Conservation (phyloP, 2,113 vertebrate genomes). For the Danionella cerebrum region DNA sequence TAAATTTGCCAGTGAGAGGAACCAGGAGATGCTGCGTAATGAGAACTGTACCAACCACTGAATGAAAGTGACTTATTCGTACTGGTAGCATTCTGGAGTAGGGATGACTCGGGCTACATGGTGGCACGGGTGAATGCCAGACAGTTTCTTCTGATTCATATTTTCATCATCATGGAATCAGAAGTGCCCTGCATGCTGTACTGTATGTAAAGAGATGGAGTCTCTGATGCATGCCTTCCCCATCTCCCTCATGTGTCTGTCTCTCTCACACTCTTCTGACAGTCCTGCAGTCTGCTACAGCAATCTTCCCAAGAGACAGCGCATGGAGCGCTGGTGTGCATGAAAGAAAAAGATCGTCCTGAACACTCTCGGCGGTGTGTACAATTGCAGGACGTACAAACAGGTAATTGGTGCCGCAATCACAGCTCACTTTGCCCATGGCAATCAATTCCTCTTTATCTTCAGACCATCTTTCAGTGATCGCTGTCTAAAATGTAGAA, state of each 20-base stretch:
- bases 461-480: conserved; percentile 27
- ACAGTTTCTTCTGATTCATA: too few species aligned
- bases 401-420: conserved; percentile 14
- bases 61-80: too few species aligned
- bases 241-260: conserved; percentile 22
- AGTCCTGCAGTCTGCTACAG: conserved; percentile 22
- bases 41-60: too few species aligned
- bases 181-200: too few species aligned
- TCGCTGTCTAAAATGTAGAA: background rate
- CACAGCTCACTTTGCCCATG: conserved; percentile 28
- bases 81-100: too few species aligned
- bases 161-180: too few species aligned
- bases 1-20: too few species aligned
- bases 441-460: conserved; percentile 41
- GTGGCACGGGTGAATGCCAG: too few species aligned
- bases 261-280: conserved; percentile 29
- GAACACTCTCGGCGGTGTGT: background rate
- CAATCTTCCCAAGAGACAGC: conserved; percentile 23
- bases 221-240: conserved; percentile 24
- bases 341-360: conserved; percentile 1
- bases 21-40: too few species aligned
- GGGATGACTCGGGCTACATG: too few species aligned
- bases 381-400: conserved; percentile 22
- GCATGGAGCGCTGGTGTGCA: background rate
- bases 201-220: conserved; percentile 16